phyloP scores from a whole-genome alignment of 35 echinoderm and acorn worm genomes.

The Ophioderma brevispina region DNA sequence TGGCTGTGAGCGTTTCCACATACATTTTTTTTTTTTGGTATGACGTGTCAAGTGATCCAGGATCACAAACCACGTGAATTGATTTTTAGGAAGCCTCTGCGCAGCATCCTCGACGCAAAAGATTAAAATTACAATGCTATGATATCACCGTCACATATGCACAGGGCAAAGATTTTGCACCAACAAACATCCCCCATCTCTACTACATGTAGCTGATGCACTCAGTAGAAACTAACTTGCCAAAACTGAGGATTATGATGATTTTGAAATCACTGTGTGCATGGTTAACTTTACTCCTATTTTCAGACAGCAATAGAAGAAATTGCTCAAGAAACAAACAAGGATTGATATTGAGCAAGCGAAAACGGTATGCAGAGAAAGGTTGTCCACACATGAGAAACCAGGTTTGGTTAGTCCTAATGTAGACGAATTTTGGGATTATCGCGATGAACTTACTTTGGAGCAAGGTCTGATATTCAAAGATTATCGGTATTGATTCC shows the following conservation, averaged over 20 bases:
- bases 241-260: conserved; percentile 33
- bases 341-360: background rate
- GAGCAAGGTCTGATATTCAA: conserved; percentile 37
- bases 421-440: conserved; percentile 19
- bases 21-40: background rate
- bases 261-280: conserved; percentile 3
- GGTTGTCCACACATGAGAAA: conserved; percentile 44
- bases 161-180: conserved; percentile 22
- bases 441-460: conserved; percentile 4
- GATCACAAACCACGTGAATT: background rate
- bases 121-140: background rate
- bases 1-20: background rate
- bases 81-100: background rate
- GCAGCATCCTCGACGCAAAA: background rate
- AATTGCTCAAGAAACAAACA: background rate
- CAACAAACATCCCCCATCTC: too few relatives aligned
- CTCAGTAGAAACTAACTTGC: conserved; percentile 11
- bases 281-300: background rate
- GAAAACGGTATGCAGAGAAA: background rate
- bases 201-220: conserved; percentile 27
- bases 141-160: background rate
- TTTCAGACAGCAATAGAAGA: background rate
- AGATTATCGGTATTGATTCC: background rate
- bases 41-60: background rate
- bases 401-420: background rate